Evolutionary conservation across 2,797 vertebrate genomes (phyloP).

Genomic region (Crocodylus rhombifer): DNA sequence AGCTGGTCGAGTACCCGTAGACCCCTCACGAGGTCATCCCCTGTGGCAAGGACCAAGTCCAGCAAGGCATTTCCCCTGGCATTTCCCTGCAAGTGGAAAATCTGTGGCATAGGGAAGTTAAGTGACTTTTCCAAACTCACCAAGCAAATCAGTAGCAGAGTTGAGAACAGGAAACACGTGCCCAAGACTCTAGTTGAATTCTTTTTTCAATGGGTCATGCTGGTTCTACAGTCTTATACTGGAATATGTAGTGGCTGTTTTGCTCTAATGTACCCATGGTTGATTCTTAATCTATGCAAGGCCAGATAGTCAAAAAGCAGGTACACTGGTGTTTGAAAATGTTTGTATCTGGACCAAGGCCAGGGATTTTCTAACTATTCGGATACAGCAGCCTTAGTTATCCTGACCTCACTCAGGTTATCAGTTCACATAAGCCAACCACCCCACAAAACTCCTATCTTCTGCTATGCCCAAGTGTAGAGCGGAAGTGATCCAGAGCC

Average conservation of each 20-base stretch:
- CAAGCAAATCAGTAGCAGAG: background rate
- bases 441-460: background rate
- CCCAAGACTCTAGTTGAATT: background rate
- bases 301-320: background rate
- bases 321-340: background rate
- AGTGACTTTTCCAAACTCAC: background rate
- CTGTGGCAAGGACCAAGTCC: too few relatives aligned
- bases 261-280: background rate
- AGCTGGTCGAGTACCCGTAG: too few relatives aligned
- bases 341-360: background rate
- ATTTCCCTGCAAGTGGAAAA: accelerated
- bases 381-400: background rate
- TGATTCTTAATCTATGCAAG: background rate
- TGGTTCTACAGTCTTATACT: background rate
- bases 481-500: background rate
- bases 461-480: background rate
- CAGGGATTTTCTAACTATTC: background rate
- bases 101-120: background rate
- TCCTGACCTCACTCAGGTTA: background rate
- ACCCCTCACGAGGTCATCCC: too few relatives aligned
- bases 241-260: background rate
- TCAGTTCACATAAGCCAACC: background rate
- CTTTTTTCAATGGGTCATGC: background rate
- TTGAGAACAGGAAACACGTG: background rate
- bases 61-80: too few relatives aligned